Evolutionary conservation across 2,113 vertebrate species (phyloP).

Genomic region (Nycticorax nycticorax): DNA sequence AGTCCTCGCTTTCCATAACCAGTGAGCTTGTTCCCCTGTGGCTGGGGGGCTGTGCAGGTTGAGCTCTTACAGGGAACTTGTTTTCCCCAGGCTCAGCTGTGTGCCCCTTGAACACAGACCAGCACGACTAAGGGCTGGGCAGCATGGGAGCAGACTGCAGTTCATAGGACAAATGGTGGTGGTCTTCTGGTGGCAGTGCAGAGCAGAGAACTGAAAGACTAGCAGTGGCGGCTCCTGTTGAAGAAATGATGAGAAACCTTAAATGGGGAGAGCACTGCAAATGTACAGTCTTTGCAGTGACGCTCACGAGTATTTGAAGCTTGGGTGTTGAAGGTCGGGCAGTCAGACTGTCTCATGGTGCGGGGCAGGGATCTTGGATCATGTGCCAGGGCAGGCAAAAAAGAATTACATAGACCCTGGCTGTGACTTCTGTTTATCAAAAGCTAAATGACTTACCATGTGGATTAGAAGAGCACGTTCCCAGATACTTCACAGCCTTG

Average conservation of each 20-base stretch:
- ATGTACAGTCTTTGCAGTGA: background rate
- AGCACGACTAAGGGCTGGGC: background rate
- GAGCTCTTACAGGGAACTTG: background rate
- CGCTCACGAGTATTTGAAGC: background rate
- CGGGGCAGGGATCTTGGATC: background rate
- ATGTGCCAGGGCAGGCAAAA: fast-evolving
- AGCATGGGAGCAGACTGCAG: background rate
- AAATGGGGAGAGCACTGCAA: background rate
- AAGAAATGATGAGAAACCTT: background rate
- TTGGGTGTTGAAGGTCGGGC: background rate
- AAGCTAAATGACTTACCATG: background rate
- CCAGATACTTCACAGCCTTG: background rate
- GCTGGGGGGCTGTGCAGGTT: background rate
- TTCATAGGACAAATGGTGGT: background rate
- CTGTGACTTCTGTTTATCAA: background rate
- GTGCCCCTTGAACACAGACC: background rate
- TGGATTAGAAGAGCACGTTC: background rate
- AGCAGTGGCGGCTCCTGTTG: background rate
- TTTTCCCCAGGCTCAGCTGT: background rate
- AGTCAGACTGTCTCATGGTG: background rate
- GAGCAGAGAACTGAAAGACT: background rate
- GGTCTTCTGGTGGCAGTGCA: background rate
- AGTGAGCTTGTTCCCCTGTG: background rate
- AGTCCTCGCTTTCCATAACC: background rate
- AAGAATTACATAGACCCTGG: background rate